These are phyloP conservation scores for Hyles euphorbiae DNA, from an alignment of 1,140 invertebrate species.

Conservation along the genomic window DNA sequence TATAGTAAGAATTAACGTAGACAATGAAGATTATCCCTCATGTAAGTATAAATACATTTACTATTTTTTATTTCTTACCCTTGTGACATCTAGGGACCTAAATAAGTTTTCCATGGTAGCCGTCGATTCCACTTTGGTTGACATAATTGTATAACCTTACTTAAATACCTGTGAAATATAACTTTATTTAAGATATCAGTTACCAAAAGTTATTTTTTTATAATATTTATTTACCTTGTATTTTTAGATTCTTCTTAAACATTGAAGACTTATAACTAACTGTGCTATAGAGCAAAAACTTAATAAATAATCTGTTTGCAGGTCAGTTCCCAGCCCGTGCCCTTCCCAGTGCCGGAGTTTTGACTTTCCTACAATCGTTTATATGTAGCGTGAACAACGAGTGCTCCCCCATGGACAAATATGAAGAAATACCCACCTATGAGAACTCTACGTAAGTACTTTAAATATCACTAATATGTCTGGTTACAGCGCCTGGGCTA, in stretches of 20 bases:
- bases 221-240: too few species aligned
- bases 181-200: too few species aligned
- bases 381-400: conserved; percentile 80
- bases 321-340: conserved; percentile 79
- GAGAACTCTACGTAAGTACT: conserved; percentile 77
- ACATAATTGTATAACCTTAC: too few species aligned
- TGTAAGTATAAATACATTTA: conserved; percentile 54
- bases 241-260: too few species aligned
- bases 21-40: conserved; percentile 73
- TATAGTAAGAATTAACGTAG: conserved; percentile 74
- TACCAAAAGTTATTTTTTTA: too few species aligned
- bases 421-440: conserved; percentile 78
- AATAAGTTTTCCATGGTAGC: not conserved
- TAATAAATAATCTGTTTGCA: conserved; percentile 19
- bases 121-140: too few species aligned
- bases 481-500: not conserved
- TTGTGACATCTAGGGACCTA: not conserved
- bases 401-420: conserved; percentile 75
- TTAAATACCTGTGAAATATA: too few species aligned
- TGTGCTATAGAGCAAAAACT: not conserved
- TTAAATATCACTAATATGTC: not conserved
- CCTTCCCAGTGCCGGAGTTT: conserved; percentile 77
- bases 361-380: conserved; percentile 80
- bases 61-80: not conserved
- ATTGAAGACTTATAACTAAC: too few species aligned